These are phyloP conservation scores for Coregonus sp. DNA, from an alignment of 2,797 vertebrate genomes.

Conservation along the genomic window DNA sequence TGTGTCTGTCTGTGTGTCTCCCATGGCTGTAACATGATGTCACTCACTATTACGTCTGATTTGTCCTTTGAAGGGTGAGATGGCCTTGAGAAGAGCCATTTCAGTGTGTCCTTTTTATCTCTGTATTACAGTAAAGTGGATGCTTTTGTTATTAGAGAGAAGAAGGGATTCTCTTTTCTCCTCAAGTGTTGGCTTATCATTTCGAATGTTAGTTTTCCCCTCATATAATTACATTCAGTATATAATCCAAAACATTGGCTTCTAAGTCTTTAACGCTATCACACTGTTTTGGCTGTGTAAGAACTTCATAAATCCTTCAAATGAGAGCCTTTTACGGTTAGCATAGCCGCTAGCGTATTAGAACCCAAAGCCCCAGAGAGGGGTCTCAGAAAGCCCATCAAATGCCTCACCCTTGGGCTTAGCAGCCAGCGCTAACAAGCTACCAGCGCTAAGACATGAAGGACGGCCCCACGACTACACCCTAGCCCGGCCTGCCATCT, in stretches of 20 bases:
- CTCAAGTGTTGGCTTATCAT: not conserved
- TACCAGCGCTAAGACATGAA: constrained; percentile 2
- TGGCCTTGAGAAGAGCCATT: not conserved
- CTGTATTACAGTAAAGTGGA: not conserved
- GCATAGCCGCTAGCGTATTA: not conserved
- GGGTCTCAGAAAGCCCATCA: constrained; percentile 10
- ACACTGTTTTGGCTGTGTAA: not conserved
- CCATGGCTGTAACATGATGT: constrained; percentile 12
- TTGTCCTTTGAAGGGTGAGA: constrained; percentile 11
- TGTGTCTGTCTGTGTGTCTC: not conserved
- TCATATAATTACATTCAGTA: not conserved
- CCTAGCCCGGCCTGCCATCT: constrained; percentile 79
- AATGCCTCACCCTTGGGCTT: constrained; percentile 23
- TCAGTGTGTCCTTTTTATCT: not conserved
- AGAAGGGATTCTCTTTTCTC: not conserved
- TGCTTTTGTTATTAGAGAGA: constrained; percentile 6
- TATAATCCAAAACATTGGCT: not conserved
- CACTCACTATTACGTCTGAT: constrained; percentile 28
- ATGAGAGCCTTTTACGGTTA: not conserved
- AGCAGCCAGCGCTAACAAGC: not conserved
- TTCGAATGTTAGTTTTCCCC: not conserved
- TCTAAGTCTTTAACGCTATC: not conserved
- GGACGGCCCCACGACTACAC: constrained; percentile 26
- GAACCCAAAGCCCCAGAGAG: constrained; percentile 1
- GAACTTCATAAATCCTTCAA: constrained; percentile 5